Evolutionary conservation across 2,113 vertebrate genomes (phyloP).

Genomic region (Lates calcarifer): DNA sequence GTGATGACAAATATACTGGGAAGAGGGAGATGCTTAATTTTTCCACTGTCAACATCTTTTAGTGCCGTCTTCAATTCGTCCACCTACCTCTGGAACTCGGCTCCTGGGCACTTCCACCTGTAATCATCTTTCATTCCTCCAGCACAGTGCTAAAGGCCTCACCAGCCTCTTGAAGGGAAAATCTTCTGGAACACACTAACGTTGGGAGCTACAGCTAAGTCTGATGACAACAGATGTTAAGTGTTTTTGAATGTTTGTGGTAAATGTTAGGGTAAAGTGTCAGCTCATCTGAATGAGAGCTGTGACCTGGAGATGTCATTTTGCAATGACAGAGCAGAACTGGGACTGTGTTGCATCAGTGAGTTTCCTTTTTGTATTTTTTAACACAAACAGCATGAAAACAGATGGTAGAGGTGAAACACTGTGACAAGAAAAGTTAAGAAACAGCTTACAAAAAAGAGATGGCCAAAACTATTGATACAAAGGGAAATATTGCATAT

Average conservation of each 20-base stretch:
- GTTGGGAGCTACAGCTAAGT: not conserved
- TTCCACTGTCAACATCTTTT: conserved; percentile 58
- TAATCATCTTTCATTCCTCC: conserved; percentile 39
- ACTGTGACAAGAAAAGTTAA: not conserved
- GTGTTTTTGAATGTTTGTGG: not conserved
- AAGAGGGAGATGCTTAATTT: conserved; percentile 61
- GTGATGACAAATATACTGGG: conserved; percentile 55
- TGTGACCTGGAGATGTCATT: not conserved
- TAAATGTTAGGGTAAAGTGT: not conserved
- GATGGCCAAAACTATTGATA: not conserved
- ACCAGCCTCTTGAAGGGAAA: not conserved
- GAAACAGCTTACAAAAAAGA: not conserved
- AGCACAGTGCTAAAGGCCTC: conserved; percentile 1
- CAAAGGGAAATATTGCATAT: not conserved
- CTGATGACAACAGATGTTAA: not conserved
- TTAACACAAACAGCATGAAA: not conserved
- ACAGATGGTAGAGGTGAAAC: not conserved
- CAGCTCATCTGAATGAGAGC: not conserved
- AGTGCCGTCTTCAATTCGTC: not conserved
- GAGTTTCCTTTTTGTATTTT: not conserved
- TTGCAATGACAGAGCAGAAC: not conserved
- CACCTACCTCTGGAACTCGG: conserved; percentile 26
- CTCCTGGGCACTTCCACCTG: conserved; percentile 20
- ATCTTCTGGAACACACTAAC: conserved; percentile 12
- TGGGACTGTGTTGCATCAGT: no score